Evolutionary conservation across 2,797 vertebrate genomes (phyloP).

Genomic region (Ara ararauna): DNA sequence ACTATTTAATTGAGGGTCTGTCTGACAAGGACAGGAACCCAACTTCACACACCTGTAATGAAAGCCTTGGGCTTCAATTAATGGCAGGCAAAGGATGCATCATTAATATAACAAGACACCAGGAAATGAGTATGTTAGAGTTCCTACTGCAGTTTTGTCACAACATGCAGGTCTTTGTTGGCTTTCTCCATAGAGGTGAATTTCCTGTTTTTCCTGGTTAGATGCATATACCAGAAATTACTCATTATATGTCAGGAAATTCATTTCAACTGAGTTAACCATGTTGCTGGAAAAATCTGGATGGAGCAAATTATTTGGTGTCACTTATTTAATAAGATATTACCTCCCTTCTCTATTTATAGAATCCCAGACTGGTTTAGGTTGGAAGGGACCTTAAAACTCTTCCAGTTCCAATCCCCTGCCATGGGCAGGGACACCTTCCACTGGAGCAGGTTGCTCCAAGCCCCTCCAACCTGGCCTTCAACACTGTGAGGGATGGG

Average conservation of each 20-base stretch:
- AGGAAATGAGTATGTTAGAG: slow-evolving; percentile 46
- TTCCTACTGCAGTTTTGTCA: slow-evolving; percentile 8
- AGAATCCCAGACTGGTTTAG: background rate
- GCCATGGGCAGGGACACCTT: too few relatives aligned
- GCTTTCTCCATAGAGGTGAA: slow-evolving; percentile 22
- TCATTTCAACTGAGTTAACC: slow-evolving; percentile 6
- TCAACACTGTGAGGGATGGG: background rate
- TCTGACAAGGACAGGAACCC: background rate
- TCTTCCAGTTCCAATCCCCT: too few relatives aligned
- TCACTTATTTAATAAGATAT: background rate
- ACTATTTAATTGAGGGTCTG: background rate
- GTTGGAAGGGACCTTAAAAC: background rate
- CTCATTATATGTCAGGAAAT: slow-evolving; percentile 56
- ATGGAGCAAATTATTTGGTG: slow-evolving; percentile 5
- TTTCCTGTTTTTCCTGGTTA: slow-evolving; percentile 54
- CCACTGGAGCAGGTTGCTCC: too few relatives aligned
- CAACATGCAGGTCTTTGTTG: background rate
- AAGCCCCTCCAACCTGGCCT: background rate
- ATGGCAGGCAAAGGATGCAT: slow-evolving; percentile 5
- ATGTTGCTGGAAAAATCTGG: slow-evolving; percentile 13
- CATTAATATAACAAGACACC: slow-evolving; percentile 43
- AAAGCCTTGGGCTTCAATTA: slow-evolving; percentile 52
- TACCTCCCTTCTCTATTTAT: background rate
- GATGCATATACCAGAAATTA: slow-evolving; percentile 61
- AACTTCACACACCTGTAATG: slow-evolving; percentile 22